Percentiles rank a stretch among this genome's conserved stretches.
Conservation (phyloP, 2,113 vertebrate genomes). For the Triplophysa rosa region DNA sequence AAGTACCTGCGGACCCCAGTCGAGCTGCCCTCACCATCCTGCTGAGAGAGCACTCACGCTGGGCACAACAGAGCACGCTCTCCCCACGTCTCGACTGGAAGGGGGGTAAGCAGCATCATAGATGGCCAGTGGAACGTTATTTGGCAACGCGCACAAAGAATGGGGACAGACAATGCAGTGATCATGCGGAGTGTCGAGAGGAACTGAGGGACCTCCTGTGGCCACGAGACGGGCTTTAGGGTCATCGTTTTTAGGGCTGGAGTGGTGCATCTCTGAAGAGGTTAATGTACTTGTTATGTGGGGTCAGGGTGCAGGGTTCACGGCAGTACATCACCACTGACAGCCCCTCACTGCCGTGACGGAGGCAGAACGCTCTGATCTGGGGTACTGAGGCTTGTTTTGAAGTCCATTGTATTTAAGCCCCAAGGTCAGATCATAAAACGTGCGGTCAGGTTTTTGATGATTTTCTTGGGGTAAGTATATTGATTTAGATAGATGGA, state of each 20-base stretch:
- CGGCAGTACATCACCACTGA: slow-evolving; percentile 65
- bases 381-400: slow-evolving; percentile 38
- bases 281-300: slow-evolving; percentile 75
- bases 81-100: slow-evolving; percentile 36
- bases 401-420: slow-evolving; percentile 28
- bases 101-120: slow-evolving; percentile 10
- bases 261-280: slow-evolving; percentile 60
- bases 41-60: slow-evolving; percentile 63
- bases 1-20: slow-evolving; percentile 77
- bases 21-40: slow-evolving; percentile 62
- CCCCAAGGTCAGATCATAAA: slow-evolving; percentile 28
- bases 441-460: background rate
- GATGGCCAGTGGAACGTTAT: slow-evolving; percentile 59
- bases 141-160: slow-evolving; percentile 61
- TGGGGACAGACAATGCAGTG: slow-evolving; percentile 62
- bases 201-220: slow-evolving; percentile 67
- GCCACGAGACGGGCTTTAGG: slow-evolving; percentile 59
- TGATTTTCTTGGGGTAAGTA: background rate
- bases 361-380: slow-evolving; percentile 51
- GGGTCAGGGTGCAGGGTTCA: slow-evolving; percentile 68
- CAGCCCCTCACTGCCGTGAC: slow-evolving; percentile 61
- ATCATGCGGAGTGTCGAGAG: slow-evolving; percentile 56
- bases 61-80: slow-evolving; percentile 56
- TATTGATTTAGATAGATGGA: background rate
- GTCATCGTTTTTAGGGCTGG: slow-evolving; percentile 71